Base-by-base conservation (phyloP, 2,797 vertebrate species). In the Gobionotothen gibberifrons region DNA sequence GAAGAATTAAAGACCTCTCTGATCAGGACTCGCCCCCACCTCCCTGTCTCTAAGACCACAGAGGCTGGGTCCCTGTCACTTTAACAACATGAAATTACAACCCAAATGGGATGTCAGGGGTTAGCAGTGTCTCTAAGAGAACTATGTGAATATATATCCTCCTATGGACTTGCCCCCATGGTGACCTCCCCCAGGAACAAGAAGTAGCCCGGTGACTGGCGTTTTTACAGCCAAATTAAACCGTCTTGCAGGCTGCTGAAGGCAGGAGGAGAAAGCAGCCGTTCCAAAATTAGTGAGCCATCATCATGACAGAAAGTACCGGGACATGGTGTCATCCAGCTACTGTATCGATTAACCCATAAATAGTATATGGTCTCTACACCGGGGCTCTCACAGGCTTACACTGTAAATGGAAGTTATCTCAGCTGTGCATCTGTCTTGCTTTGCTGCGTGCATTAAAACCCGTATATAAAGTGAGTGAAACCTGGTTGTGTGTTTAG, bases 231-330 rank as follows among this genome's bases (percentile, higher is more conserved):
- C 95, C 96, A 95, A 97, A 96, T 96, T 95, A 96, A 95, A 94
- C 93, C 90, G n/a, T 91, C 93, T 79, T 52, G 64, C 79, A 81
- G 84, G 76, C 76, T 40, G 80, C 83, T 79, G 77, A 74, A 90
- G 90, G 88, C 82, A 87, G 93, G 49, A 82, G 82, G 88, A 90
- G 95, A 95, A 96, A 94, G 95, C 96, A 94, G 95, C 95, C 93
- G 90, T 92, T 95, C 95, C 95, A 95, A 96, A 97, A 97, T 97
- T 96, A 97, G 96, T 95, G 96, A 96, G 94, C 96, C 95, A 96
- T 97, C 96, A 96, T 96, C 93, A 90, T 96, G 95, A 95, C 96
- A 95, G 97, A 97, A 97, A 96, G 95, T 96, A 96, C 95, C 88
- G 88, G 94, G 95, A 97, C 96, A 96, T 88, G 93, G 95, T 97